Base-by-base conservation (phyloP, 37 sponge, comb jelly and placozoan genomes). In the Hexactinellida sp. region DNA sequence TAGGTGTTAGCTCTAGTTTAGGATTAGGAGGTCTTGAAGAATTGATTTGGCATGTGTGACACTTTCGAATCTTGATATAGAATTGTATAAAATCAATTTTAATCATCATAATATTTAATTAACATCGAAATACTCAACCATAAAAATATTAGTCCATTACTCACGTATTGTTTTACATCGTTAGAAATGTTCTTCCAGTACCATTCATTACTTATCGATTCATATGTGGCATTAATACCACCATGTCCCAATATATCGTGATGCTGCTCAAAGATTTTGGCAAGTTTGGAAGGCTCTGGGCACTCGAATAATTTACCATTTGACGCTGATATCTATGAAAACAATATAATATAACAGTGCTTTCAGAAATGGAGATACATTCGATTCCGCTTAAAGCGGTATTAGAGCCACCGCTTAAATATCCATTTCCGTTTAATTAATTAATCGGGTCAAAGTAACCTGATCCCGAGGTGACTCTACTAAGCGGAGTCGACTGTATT, bases 131-230 rank as follows among this genome's bases (percentile, higher is more conserved):
- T 41, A 41, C 5, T 41, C 5, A 41, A 41, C 5, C 13, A 63
- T 7, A 63, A 7, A 63, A 23, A 21, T 63, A 63, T 63, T 32
- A 5, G 13, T 63, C 3, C 21, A 32, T n/a, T 63, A 63, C 76
- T 63, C 13, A 63, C 76, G 13, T 63, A 63, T 63, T 63, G 19
- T 7, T 63, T 63, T 10, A 63, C 30, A 63, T 63, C 76, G 30
- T 63, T 63, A 63, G 76, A 63, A 7, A 63, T 63, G 34, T 63
- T 63, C 30, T n/a, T 63, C 76, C 76, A 63, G 30, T 63, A 63
- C 21, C 3, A 32, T 25, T 3, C 5, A 10, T 63, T 28, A 7
- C 34, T 63, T 63, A 63, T 63, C 13, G 76, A 63, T 21, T 10
- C 13, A 28, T 63, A 63, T 10, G 76, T 63, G 34, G 76, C 76